Evolutionary conservation across 2,888 invertebrate genomes (phyloP), one percentile per base, ranked within the genome.

Genomic region (Lepas anatifera): DNA sequence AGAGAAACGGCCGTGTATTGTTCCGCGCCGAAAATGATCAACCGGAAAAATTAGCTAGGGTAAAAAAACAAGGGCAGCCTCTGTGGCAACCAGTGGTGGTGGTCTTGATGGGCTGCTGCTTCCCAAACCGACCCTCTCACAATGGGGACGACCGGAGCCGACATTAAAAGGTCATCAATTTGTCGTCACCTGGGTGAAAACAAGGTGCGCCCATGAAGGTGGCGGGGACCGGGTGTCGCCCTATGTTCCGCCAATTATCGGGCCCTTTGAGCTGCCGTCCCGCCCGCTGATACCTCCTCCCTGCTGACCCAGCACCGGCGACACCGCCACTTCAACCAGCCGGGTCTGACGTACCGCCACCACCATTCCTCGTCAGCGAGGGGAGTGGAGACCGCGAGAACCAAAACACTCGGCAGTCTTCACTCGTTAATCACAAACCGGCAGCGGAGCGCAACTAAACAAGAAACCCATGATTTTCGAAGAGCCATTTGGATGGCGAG

Each of bases 111-210:
- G 35, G 58, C 32, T 41, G 32, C 58, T n/a, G 58, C 41, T 35
- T 22, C 58, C 35, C n/a, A 58, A 13, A 32, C 13, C 7, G 25
- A 22, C 18, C 32, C 35, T 3, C 58, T 18, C 58, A 58, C 58
- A 58, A 58, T 58, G 58, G 58, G 18, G 32, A 35, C 32, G 18
- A 13, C 16, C 22, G 58, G 18, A 18, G 22, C 58, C 32, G 32
- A 35, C 32, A 58, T 58, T 58, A 58, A 58, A 58, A 58, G 58
- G 58, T 58, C 58, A 58, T 58, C 58, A 58, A 58, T 58, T 58
- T 58, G 58, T 58, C 58, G 58, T 35, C 58, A 35, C 58, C 1
- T 35, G 8, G 58, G 35, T 58, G 58, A 58, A 58, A 58, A 58
- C 58, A 58, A 58, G 58, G 58, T 32, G 32, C 32, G 58, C 58